Conservation (phyloP, 2,113 vertebrate species). For the Ginglymostoma cirratum region DNA sequence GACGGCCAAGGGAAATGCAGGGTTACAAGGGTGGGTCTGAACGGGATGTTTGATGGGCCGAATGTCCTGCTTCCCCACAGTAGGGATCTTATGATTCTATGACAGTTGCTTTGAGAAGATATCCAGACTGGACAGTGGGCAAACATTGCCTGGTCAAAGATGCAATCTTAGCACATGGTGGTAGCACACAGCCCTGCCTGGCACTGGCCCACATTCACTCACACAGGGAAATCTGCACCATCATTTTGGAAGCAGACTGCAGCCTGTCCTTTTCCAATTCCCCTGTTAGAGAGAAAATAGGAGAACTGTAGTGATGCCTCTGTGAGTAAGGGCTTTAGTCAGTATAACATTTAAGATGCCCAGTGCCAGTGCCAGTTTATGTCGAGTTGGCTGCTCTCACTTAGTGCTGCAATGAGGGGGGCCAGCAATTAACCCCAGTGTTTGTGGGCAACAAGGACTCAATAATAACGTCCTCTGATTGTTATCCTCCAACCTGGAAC, state of each 20-base stretch:
- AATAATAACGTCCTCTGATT: neutral
- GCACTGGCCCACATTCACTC: neutral
- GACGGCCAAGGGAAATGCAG: too few species aligned
- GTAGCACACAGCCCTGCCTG: neutral
- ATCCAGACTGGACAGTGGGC: neutral
- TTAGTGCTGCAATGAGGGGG: neutral
- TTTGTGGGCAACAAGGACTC: neutral
- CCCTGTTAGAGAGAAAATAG: neutral
- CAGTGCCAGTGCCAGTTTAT: neutral
- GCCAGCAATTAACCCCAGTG: neutral
- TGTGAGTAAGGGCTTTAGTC: neutral
- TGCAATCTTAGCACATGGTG: neutral
- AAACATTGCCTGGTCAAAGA: neutral
- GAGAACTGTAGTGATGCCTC: neutral
- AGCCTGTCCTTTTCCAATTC: neutral
- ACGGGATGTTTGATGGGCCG: too few species aligned
- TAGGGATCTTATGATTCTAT: neutral
- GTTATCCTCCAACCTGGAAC: neutral
- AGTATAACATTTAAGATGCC: neutral
- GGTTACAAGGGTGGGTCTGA: too few species aligned
- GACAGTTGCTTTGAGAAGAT: neutral
- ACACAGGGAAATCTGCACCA: neutral
- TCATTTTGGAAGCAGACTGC: neutral
- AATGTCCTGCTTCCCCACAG: too few species aligned
- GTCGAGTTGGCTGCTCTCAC: neutral